Evolutionary conservation across 2,113 vertebrate genomes (phyloP).

Genomic region (Rhynchomys soricoides): DNA sequence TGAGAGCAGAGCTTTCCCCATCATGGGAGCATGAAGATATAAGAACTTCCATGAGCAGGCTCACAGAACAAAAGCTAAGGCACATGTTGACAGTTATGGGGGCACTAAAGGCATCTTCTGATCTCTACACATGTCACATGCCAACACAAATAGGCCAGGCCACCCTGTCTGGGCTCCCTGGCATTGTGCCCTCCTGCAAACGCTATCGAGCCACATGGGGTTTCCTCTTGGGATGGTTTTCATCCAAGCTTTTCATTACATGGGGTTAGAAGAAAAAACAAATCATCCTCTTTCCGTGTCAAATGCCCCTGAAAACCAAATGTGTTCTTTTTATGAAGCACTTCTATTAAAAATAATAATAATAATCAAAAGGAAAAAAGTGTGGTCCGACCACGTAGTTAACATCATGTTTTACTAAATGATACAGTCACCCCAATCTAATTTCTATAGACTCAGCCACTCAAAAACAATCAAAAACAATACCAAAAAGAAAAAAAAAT

Average conservation of each 20-base stretch:
- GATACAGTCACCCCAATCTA: background rate
- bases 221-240: conserved; percentile 12
- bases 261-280: background rate
- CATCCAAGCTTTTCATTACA: background rate
- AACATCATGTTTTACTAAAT: background rate
- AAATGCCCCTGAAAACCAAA: background rate
- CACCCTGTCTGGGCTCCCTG: background rate
- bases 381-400: background rate
- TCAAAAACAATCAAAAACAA: background rate
- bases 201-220: background rate
- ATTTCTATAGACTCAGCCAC: background rate
- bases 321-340: background rate
- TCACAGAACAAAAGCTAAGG: conserved; percentile 30
- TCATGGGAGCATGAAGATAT: background rate
- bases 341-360: background rate
- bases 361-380: background rate
- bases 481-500: background rate
- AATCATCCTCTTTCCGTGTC: background rate
- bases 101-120: background rate
- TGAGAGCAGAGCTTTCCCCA: conserved; percentile 44
- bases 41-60: conserved; percentile 41
- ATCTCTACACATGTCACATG: background rate
- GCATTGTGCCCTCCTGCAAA: background rate
- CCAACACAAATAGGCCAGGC: conserved; percentile 59
- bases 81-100: background rate